Evolutionary conservation across 2,113 vertebrate species (phyloP).

Genomic region (Cyanoliseus patagonus): DNA sequence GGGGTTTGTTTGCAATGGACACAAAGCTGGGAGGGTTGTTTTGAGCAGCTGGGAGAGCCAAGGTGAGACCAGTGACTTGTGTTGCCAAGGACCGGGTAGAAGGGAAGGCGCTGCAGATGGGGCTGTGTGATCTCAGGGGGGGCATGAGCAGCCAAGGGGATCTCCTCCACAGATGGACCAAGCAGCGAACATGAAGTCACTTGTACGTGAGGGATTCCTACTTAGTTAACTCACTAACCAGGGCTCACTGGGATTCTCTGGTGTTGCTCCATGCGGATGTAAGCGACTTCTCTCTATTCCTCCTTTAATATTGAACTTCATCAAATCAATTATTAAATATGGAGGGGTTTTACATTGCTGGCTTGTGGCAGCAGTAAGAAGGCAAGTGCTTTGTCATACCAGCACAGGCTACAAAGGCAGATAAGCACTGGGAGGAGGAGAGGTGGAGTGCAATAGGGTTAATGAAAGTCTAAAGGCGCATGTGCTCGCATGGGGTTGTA

Average conservation of each 20-base stretch:
- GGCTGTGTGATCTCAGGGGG: not conserved
- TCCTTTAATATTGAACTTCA: not conserved
- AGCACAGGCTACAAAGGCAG: constrained; percentile 7
- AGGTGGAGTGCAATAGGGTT: not conserved
- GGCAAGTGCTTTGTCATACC: constrained; percentile 41
- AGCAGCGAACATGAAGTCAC: not conserved
- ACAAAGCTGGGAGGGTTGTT: constrained; percentile 3
- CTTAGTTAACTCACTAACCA: not conserved
- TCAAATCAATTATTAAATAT: constrained; percentile 28
- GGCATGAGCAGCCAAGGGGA: not conserved
- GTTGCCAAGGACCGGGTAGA: not conserved
- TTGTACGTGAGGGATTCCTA: not conserved
- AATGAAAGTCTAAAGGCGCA: not conserved
- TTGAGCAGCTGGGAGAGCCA: not conserved
- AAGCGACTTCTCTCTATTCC: not conserved
- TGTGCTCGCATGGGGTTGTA: not conserved
- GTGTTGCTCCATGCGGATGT: not conserved
- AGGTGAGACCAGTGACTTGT: not conserved
- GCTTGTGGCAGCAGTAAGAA: not conserved
- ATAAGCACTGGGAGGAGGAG: not conserved
- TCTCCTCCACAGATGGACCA: not conserved
- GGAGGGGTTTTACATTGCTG: not conserved
- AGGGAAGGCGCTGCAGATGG: not conserved
- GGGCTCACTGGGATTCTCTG: not conserved
- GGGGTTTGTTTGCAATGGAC: not conserved